phyloP scores from a whole-genome alignment of 1,140 invertebrate genomes.

The Camponotus vicinus region DNA sequence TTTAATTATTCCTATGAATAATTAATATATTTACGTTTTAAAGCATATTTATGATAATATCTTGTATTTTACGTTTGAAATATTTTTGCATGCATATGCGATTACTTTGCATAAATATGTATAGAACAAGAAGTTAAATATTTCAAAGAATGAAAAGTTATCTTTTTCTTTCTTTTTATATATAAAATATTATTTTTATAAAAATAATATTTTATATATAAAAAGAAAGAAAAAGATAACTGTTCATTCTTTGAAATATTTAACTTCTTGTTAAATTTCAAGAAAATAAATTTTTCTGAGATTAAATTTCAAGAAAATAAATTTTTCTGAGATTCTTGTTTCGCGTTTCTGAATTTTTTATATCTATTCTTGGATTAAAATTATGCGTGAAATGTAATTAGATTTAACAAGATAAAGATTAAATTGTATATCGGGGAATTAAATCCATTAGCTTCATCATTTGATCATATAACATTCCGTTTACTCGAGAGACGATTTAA shows the following conservation, averaged over 20 bases:
- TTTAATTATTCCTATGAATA: background rate
- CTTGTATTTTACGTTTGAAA: background rate
- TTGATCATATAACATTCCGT: background rate
- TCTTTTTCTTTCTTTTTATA: background rate
- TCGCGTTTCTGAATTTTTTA: background rate
- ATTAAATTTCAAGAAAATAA: background rate
- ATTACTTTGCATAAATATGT: background rate
- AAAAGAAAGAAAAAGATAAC: background rate
- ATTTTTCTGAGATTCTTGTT: background rate
- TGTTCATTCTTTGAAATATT: background rate
- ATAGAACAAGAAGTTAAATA: background rate
- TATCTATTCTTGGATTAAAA: background rate
- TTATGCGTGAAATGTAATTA: background rate
- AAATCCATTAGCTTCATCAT: background rate
- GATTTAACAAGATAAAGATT: background rate
- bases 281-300: no score
- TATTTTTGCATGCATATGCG: background rate
- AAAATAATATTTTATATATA: background rate
- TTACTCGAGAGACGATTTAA: slow-evolving; percentile 7
- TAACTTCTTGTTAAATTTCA: background rate
- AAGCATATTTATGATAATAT: background rate
- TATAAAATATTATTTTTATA: background rate
- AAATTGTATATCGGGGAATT: background rate
- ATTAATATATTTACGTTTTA: background rate
- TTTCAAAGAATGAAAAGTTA: background rate